Evolutionary conservation across 2,113 vertebrate genomes (phyloP).

Genomic region (Bucco capensis): DNA sequence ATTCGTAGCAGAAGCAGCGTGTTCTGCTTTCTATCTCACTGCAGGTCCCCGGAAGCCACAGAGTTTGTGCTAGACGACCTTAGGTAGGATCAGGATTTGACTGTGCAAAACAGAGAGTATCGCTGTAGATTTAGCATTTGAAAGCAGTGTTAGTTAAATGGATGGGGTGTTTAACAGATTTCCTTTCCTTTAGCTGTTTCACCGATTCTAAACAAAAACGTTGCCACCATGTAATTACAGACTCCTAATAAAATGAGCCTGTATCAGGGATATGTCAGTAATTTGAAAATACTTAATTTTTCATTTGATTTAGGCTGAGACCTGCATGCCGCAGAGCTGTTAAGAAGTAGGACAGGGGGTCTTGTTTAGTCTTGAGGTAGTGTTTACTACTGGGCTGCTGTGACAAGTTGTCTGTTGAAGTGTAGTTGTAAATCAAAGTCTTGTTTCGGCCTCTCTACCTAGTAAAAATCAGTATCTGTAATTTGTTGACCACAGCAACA

Average conservation of each 20-base stretch:
- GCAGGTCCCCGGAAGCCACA: neutral
- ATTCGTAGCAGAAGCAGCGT: neutral
- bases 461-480: constrained; percentile 49
- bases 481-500: constrained; percentile 22
- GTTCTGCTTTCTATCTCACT: neutral
- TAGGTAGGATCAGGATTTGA: neutral
- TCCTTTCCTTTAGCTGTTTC: neutral
- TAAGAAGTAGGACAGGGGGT: neutral
- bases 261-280: neutral
- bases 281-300: neutral
- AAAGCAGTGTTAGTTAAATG: neutral
- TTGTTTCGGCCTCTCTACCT: constrained; percentile 9
- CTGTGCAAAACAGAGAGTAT: neutral
- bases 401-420: constrained; percentile 58
- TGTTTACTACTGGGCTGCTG: constrained; percentile 5
- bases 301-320: neutral
- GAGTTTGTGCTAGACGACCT: neutral
- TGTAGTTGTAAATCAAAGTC: constrained; percentile 41
- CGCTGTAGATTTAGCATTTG: neutral
- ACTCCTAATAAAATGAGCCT: neutral
- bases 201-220: neutral
- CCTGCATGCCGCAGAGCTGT: neutral
- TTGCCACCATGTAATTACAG: neutral
- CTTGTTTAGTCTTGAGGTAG: neutral
- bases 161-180: neutral